Conservation (phyloP, 2,113 vertebrate species). For the Otocyon megalotis region DNA sequence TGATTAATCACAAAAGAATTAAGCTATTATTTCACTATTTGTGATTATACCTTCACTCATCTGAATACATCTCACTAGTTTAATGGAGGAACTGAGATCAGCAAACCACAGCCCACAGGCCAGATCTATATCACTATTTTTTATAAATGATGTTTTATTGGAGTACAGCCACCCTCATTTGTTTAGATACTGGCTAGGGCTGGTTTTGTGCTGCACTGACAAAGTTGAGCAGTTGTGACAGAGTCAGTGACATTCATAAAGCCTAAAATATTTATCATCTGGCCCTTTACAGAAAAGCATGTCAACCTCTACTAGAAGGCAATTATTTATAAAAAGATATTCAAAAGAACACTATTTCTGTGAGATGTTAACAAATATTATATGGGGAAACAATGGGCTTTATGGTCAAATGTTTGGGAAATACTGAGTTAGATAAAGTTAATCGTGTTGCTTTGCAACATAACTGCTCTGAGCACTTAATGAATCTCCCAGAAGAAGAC, state of each 20-base stretch:
- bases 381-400: neutral
- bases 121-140: neutral
- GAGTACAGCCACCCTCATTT: neutral
- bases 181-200: neutral
- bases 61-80: slow-evolving; percentile 43
- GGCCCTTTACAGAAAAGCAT: neutral
- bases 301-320: neutral
- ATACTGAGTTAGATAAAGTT: slow-evolving; percentile 11
- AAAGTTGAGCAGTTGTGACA: neutral
- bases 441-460: neutral
- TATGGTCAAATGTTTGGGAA: slow-evolving; percentile 14
- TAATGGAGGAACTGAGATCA: neutral
- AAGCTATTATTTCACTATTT: slow-evolving; percentile 23
- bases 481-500: neutral
- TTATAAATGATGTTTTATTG: neutral
- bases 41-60: slow-evolving; percentile 6
- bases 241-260: slow-evolving; percentile 33
- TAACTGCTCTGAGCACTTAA: neutral
- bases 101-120: neutral
- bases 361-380: neutral
- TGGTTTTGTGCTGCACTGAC: neutral
- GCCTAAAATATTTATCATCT: slow-evolving; percentile 32
- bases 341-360: neutral
- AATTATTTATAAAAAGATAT: neutral
- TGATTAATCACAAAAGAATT: slow-evolving; percentile 16